phyloP scores from a whole-genome alignment of 2,113 vertebrate species.

The Coreoperca whiteheadi region DNA sequence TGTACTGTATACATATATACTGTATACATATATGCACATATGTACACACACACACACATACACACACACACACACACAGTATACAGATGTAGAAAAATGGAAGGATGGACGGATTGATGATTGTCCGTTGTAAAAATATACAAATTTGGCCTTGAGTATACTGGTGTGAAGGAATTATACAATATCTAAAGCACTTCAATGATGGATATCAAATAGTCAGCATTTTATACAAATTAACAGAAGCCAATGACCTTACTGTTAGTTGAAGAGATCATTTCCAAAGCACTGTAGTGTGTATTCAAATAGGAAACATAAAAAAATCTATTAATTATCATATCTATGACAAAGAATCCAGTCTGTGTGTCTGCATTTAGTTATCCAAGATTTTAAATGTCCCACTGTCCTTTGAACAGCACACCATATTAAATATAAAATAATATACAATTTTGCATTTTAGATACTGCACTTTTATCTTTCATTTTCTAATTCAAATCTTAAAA shows the following conservation, averaged over 20 bases:
- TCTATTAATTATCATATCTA: conserved; percentile 11
- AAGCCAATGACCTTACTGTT: not conserved
- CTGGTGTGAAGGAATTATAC: not conserved
- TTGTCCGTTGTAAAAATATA: not conserved
- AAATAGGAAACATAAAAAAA: not conserved
- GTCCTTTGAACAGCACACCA: not conserved
- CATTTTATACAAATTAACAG: not conserved
- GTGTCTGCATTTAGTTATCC: not conserved
- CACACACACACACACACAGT: not conserved
- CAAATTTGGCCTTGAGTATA: not conserved
- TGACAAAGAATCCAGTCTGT: not conserved
- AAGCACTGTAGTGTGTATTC: not conserved
- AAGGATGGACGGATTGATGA: not conserved
- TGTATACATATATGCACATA: not conserved
- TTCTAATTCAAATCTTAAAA: conserved; percentile 11
- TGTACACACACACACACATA: too few relatives aligned
- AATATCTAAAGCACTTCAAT: not conserved
- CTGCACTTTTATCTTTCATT: not conserved
- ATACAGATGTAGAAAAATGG: not conserved
- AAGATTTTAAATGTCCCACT: not conserved
- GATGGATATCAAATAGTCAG: not conserved
- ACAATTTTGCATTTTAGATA: not conserved
- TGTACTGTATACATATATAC: not conserved
- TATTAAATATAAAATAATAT: not conserved
- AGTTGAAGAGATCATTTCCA: conserved; percentile 6